A percentile compares a stretch with the other conserved stretches of the same genome.
Conservation (phyloP, 1,140 invertebrate genomes). For the Aphidius ervi region DNA sequence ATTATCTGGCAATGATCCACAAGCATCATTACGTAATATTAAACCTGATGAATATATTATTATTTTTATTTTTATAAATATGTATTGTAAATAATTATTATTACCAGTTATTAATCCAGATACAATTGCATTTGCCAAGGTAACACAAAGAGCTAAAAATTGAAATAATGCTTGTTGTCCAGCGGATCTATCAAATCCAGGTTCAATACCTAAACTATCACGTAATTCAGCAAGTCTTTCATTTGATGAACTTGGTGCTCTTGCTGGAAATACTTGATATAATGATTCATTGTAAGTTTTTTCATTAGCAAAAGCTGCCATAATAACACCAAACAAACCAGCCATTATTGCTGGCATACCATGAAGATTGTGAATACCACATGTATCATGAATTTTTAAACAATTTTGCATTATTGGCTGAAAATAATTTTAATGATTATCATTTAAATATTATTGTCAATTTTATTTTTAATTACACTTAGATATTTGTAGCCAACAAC, state of each 20-base stretch:
- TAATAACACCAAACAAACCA: constrained; percentile 72
- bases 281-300: constrained; percentile 57
- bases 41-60: constrained; percentile 36
- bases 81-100: constrained; percentile 5
- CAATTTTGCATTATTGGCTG: constrained; percentile 70
- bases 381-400: constrained; percentile 82
- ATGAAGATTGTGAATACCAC: constrained; percentile 93
- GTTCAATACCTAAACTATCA: constrained; percentile 37
- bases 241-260: constrained; percentile 38
- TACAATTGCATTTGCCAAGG: constrained; percentile 66
- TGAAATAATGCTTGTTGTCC: constrained; percentile 75
- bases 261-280: constrained; percentile 53
- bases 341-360: constrained; percentile 90
- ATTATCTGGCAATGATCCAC: constrained; percentile 46
- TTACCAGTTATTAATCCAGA: constrained; percentile 80
- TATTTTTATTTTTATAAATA: background rate
- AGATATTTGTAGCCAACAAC: constrained; percentile 81
- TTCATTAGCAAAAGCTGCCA: constrained; percentile 68
- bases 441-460: background rate
- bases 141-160: constrained; percentile 67
- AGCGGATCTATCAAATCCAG: constrained; percentile 61
- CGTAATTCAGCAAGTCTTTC: constrained; percentile 35
- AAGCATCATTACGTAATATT: constrained; percentile 42
- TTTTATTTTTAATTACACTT: constrained; percentile 60
- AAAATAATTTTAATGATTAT: background rate